phyloP scores from a whole-genome alignment of 2,888 invertebrate species.

The Torymus aiolomorphi region DNA sequence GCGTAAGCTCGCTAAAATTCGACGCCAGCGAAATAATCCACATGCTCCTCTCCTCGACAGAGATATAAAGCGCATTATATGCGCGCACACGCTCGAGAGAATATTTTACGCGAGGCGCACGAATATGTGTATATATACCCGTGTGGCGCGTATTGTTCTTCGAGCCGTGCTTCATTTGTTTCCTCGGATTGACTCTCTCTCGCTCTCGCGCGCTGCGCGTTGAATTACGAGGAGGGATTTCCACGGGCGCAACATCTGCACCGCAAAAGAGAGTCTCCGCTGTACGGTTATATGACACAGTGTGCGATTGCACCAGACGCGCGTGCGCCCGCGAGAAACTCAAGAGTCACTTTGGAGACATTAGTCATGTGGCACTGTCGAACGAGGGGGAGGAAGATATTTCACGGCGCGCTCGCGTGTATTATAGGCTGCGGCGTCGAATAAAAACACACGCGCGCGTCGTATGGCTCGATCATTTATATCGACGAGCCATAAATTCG shows the following conservation, averaged over 20 bases:
- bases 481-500: conserved; percentile 47
- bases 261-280: not conserved
- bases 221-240: not conserved
- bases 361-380: conserved; percentile 40
- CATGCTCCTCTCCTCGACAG: too few species aligned
- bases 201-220: not conserved
- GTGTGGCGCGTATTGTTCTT: conserved; percentile 3
- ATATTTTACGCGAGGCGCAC: too few species aligned
- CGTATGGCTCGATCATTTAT: too few species aligned
- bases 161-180: conserved; percentile 14
- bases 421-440: too few species aligned
- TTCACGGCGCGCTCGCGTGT: not conserved
- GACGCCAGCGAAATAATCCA: too few species aligned
- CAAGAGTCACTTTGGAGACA: conserved; percentile 51
- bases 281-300: not conserved
- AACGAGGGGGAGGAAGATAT: conserved; percentile 12
- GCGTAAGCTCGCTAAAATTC: too few species aligned
- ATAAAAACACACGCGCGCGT: too few species aligned
- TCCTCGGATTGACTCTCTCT: conserved; percentile 24
- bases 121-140: not conserved
- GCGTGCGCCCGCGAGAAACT: conserved; percentile 17
- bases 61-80: too few species aligned
- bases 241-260: conserved; percentile 28
- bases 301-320: conserved; percentile 29
- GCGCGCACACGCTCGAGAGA: too few species aligned